Percentiles rank a stretch among this genome's conserved stretches.
These are phyloP conservation scores for Megalopta genalis DNA, from an alignment of 1,140 invertebrate genomes.

Conservation along the genomic window DNA sequence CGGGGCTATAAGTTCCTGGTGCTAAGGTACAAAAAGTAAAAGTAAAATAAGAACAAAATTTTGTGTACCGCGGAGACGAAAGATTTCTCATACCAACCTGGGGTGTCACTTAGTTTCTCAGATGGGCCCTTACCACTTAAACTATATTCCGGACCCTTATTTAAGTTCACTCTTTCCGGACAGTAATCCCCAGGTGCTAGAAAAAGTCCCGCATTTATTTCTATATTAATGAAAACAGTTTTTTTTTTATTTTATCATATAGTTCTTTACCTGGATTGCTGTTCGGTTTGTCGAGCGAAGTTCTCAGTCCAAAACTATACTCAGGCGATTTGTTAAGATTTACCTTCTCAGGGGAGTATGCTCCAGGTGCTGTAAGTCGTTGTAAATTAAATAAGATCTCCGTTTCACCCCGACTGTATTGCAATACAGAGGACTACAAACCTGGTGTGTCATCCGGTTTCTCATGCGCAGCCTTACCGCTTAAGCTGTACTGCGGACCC, in stretches of 20 bases:
- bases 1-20: constrained; percentile 63
- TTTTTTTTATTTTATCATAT: too few relatives aligned
- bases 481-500: constrained; percentile 82
- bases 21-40: constrained; percentile 22
- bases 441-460: constrained; percentile 82
- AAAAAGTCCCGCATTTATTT: constrained; percentile 26
- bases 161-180: constrained; percentile 64
- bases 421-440: constrained; percentile 25
- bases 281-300: constrained; percentile 65
- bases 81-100: constrained; percentile 5
- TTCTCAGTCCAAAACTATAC: constrained; percentile 82
- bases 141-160: constrained; percentile 77
- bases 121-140: constrained; percentile 81
- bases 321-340: constrained; percentile 83
- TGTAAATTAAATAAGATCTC: neutral
- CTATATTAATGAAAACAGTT: neutral
- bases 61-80: too few relatives aligned
- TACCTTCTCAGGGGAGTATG: constrained; percentile 80
- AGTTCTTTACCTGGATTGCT: constrained; percentile 62
- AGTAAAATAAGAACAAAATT: too few relatives aligned
- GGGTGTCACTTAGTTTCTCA: constrained; percentile 18
- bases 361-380: constrained; percentile 48
- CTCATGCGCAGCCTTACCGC: constrained; percentile 75
- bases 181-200: constrained; percentile 63
- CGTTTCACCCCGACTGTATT: neutral